A percentile compares a stretch with the other conserved stretches of the same genome.
Conservation (phyloP, 2,113 vertebrate genomes). For the Zootoca vivipara region DNA sequence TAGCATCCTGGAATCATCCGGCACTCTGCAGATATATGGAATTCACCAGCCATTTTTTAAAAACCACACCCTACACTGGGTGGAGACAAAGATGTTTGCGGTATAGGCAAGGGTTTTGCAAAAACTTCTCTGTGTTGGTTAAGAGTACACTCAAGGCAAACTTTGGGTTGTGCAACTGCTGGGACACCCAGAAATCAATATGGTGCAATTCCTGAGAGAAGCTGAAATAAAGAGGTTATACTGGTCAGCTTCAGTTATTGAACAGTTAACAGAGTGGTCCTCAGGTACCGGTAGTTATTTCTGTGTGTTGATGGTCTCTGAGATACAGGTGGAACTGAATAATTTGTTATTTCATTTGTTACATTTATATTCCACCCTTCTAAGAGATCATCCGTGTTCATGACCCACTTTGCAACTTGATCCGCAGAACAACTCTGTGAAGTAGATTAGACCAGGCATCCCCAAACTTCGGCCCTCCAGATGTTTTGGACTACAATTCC, state of each 20-base stretch:
- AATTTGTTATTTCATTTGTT: too few relatives aligned
- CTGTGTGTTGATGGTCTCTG: too few relatives aligned
- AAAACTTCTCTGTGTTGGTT: conserved; percentile 50
- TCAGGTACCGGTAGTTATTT: too few relatives aligned
- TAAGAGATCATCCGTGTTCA: not conserved
- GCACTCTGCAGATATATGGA: not conserved
- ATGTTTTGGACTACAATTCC: too few relatives aligned
- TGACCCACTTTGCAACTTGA: too few relatives aligned
- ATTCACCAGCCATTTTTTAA: not conserved
- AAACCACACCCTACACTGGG: not conserved
- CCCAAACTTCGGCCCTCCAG: too few relatives aligned
- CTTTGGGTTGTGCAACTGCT: conserved; percentile 48
- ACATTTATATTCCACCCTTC: too few relatives aligned
- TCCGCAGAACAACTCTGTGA: not conserved
- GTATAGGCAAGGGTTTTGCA: conserved; percentile 22
- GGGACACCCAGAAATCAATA: conserved; percentile 44
- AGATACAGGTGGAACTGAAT: too few relatives aligned
- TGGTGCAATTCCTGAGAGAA: conserved; percentile 48
- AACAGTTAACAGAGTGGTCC: conserved; percentile 36
- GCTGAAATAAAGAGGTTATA: conserved; percentile 44
- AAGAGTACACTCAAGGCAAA: conserved; percentile 55
- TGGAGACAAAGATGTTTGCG: conserved; percentile 14
- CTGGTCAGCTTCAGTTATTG: conserved; percentile 46
- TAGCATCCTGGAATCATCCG: not conserved
- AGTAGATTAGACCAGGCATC: too few relatives aligned